Evolutionary conservation across 2,888 invertebrate genomes (phyloP).

Genomic region (Volucella inanis): DNA sequence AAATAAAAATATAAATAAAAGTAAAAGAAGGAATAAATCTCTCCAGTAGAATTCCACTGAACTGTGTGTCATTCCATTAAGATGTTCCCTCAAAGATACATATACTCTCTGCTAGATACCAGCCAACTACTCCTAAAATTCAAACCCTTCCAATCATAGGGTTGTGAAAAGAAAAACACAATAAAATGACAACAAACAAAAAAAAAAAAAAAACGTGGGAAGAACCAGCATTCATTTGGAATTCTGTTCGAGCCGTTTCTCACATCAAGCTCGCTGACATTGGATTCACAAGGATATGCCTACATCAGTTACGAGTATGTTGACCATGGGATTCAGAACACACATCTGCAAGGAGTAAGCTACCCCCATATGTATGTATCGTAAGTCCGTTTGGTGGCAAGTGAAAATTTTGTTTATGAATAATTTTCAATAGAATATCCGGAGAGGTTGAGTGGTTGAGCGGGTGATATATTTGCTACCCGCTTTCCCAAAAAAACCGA

Average conservation of each 20-base stretch:
- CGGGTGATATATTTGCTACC: neutral
- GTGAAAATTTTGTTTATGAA: conserved; percentile 69
- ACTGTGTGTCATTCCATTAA: conserved; percentile 66
- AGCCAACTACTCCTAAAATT: neutral
- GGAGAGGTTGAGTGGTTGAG: neutral
- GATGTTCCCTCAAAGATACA: conserved; percentile 51
- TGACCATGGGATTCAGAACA: neutral
- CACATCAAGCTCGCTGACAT: conserved; percentile 10
- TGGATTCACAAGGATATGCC: conserved; percentile 24
- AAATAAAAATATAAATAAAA: conserved; percentile 23
- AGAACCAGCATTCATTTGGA: conserved; percentile 46
- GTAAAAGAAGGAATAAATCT: conserved; percentile 55
- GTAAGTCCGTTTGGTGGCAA: conserved; percentile 50
- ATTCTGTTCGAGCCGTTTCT: conserved; percentile 48
- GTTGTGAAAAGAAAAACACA: neutral
- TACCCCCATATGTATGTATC: conserved; percentile 20
- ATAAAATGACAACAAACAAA: neutral
- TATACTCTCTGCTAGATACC: conserved; percentile 52
- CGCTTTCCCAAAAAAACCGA: neutral
- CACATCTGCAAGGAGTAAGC: conserved; percentile 2
- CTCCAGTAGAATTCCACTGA: conserved; percentile 60
- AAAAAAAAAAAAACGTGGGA: neutral
- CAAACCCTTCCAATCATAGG: neutral
- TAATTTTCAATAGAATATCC: conserved; percentile 59
- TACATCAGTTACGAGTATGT: neutral